phyloP scores from a whole-genome alignment of 2,888 invertebrate species.

The Deroplatys truncata region DNA sequence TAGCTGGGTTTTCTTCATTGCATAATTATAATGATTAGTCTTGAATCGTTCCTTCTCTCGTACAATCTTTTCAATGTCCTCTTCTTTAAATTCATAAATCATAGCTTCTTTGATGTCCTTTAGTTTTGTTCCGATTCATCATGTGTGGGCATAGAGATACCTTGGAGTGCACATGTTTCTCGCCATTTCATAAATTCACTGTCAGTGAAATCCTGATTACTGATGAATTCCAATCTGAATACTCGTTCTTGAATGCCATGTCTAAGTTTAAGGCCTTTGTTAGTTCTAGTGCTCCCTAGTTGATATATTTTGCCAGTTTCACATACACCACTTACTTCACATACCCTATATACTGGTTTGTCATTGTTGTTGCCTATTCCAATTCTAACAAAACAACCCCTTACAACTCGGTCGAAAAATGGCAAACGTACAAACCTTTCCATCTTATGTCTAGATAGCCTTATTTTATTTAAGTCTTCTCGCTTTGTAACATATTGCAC shows the following conservation, averaged over 20 bases:
- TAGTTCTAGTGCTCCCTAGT: slow-evolving; percentile 87
- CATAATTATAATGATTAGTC: slow-evolving; percentile 91
- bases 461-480: slow-evolving; percentile 80
- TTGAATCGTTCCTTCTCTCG: slow-evolving; percentile 90
- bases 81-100: slow-evolving; percentile 91
- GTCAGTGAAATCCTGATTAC: slow-evolving; percentile 92
- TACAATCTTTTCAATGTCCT: slow-evolving; percentile 87
- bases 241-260: slow-evolving; percentile 87
- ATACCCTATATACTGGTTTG: slow-evolving; percentile 79
- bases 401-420: slow-evolving; percentile 85
- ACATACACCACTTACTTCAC: slow-evolving; percentile 63
- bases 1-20: slow-evolving; percentile 91
- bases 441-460: slow-evolving; percentile 83
- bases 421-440: slow-evolving; percentile 95
- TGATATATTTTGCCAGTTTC: slow-evolving; percentile 72
- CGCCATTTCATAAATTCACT: slow-evolving; percentile 92
- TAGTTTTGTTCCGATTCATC: slow-evolving; percentile 74
- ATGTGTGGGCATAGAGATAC: slow-evolving; percentile 71
- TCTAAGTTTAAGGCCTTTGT: slow-evolving; percentile 67
- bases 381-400: slow-evolving; percentile 91
- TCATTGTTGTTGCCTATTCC: slow-evolving; percentile 90
- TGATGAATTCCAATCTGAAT: slow-evolving; percentile 93
- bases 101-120: slow-evolving; percentile 84
- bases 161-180: slow-evolving; percentile 65
- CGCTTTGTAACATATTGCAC: slow-evolving; percentile 63